These are phyloP conservation scores for Scrobipalpa atriplicella DNA, from an alignment of 2,888 invertebrate species.

Conservation along the genomic window DNA sequence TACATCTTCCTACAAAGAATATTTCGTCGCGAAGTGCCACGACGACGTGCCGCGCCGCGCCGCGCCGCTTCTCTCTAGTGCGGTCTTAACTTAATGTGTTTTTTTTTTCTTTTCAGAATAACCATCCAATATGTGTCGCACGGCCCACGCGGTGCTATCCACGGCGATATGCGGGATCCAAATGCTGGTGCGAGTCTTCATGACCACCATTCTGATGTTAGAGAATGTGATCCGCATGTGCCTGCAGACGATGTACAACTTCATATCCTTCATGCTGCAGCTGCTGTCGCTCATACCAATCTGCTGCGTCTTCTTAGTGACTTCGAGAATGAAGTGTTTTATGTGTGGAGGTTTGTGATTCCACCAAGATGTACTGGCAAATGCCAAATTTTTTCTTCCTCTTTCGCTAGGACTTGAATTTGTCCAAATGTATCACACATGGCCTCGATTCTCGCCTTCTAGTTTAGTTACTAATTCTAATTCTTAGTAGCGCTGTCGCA, in stretches of 20 bases:
- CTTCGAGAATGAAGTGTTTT: slow-evolving; percentile 63
- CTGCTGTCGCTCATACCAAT: slow-evolving; percentile 68
- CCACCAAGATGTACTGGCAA: no score
- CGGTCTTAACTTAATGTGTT: no score
- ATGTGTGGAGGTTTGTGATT: slow-evolving; percentile 56
- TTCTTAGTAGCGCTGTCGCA: no score
- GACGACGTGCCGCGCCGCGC: no score
- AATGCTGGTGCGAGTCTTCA: slow-evolving; percentile 68
- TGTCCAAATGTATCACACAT: no score
- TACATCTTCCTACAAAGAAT: no score
- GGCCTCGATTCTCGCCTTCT: no score
- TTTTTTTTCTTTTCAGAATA: slow-evolving; percentile 42
- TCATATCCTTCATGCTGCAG: slow-evolving; percentile 67
- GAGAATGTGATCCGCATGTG: slow-evolving; percentile 70
- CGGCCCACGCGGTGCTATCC: slow-evolving; percentile 59
- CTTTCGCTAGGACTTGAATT: no score
- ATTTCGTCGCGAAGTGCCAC: no score
- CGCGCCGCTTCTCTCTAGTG: no score
- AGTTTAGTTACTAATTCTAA: no score
- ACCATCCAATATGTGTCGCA: slow-evolving; percentile 62
- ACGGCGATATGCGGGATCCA: slow-evolving; percentile 65
- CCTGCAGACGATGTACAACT: slow-evolving; percentile 68
- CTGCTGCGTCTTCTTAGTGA: slow-evolving; percentile 63
- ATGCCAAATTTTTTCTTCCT: no score
- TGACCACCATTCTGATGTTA: slow-evolving; percentile 69